Conservation (phyloP, 2,888 invertebrate species). For the Nesidiocoris tenuis region DNA sequence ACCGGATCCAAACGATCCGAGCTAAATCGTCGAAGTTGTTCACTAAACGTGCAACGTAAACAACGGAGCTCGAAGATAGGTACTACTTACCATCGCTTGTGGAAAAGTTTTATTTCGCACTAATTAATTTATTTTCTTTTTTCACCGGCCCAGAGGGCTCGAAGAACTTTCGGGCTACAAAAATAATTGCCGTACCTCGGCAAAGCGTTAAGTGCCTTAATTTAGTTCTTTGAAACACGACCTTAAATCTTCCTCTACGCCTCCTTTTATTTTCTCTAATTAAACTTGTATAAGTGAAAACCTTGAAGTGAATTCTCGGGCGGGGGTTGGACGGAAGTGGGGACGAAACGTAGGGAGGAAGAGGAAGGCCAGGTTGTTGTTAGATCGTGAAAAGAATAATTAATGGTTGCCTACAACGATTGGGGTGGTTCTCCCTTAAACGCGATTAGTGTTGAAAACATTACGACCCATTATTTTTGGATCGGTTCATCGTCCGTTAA, state of each 20-base stretch:
- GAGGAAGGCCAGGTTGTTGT: constrained; percentile 23
- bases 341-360: background rate
- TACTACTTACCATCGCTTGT: background rate
- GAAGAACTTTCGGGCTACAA: background rate
- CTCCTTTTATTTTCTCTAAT: constrained; percentile 36
- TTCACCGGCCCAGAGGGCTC: background rate
- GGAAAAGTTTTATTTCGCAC: background rate
- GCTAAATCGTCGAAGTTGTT: background rate
- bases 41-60: background rate
- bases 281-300: constrained; percentile 39
- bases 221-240: constrained; percentile 40
- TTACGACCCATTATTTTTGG: constrained; percentile 13
- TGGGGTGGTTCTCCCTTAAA: constrained; percentile 10
- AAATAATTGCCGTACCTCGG: constrained; percentile 22
- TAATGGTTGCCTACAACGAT: constrained; percentile 26
- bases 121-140: constrained; percentile 5
- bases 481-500: background rate
- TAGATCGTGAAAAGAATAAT: constrained; percentile 39
- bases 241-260: constrained; percentile 24
- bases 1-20: too few species aligned
- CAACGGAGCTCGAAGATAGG: background rate
- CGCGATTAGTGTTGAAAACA: constrained; percentile 36
- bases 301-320: constrained; percentile 8
- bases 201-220: constrained; percentile 37
- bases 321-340: background rate